Evolutionary conservation across 2,113 vertebrate species (phyloP), one percentile per base, ranked within the genome.

Genomic region (Scatophagus argus): DNA sequence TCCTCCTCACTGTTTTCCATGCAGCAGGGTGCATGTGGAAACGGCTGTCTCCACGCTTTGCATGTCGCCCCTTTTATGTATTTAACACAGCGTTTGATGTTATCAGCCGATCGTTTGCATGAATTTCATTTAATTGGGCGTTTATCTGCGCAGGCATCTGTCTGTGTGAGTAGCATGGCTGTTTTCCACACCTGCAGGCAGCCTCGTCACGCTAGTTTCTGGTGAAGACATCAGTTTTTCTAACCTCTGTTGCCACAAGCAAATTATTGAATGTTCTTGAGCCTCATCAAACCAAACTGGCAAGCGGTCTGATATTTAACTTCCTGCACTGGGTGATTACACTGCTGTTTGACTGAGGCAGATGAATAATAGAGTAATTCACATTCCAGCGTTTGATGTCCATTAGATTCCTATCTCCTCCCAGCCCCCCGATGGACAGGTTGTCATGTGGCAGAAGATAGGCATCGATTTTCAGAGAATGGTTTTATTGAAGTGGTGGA

Each of bases 381-480:
- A 63, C 43, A 52, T 60, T 60, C n/a, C 51, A 80, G 77, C 72
- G 31, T 59, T 74, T 58, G 23, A 75, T 36, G 70, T 62, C 66
- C 73, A 71, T 85, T 84, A 73, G 52, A 77, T 77, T 71, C 23
- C 8, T 52, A 5, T 52, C 56, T 54, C 25, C 51, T 64, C 73
- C 19, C 19, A 38, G 27, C 47, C 54, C 46, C 66, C 79, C 43
- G 59, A 44, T 56, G 79, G 62, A 23, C 67, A 60, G 39, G 80
- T 87, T 77, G 59, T 89, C 87, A 89, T 72, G 69, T 56, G 43
- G 66, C 51, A 70, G 65, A 46, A 54, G 76, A 78, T 47, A 52
- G 51, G 29, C 25, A 81, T 85, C 10, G 60, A 89, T 89, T 85
- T 80, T 47, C 47, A 63, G 71, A 49, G 47, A 54, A 76, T 13